These are phyloP conservation scores for Amia ocellicauda DNA, from an alignment of 2,113 vertebrate species.

Conservation along the genomic window DNA sequence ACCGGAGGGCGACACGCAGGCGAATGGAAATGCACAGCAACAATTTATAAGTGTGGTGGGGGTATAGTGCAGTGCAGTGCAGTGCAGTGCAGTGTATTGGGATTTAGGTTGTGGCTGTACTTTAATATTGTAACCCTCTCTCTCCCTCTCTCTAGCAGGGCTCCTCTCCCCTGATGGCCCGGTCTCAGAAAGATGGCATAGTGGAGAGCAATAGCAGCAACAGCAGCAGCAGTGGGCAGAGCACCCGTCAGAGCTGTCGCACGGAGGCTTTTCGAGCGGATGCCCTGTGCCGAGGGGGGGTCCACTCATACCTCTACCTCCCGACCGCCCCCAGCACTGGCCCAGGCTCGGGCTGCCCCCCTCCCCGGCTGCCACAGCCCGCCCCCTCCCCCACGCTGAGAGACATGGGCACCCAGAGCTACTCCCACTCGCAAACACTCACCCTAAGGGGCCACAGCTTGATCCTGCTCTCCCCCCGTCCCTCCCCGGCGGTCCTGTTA, in stretches of 20 bases:
- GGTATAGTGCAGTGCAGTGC: no score
- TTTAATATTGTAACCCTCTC: no score
- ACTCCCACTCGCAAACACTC: no score
- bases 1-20: slow-evolving; percentile 3
- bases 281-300: background rate
- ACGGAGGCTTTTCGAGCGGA: slow-evolving; percentile 43
- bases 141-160: no score
- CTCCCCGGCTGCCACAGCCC: no score
- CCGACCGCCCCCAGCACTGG: slow-evolving; percentile 7
- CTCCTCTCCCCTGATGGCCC: slow-evolving; percentile 61
- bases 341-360: no score
- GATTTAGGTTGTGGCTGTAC: no score
- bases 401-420: background rate
- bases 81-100: no score
- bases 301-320: slow-evolving; percentile 17
- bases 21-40: background rate
- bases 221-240: slow-evolving; percentile 36
- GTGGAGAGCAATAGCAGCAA: slow-evolving; percentile 35
- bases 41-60: no score
- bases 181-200: slow-evolving; percentile 53
- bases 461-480: no score
- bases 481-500: no score
- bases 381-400: slow-evolving; percentile 2
- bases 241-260: slow-evolving; percentile 33
- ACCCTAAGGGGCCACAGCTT: no score